A percentile compares a stretch with the other conserved stretches of the same genome.
phyloP scores from a whole-genome alignment of 2,888 invertebrate species.

The Acanthococcus lagerstroemiae region DNA sequence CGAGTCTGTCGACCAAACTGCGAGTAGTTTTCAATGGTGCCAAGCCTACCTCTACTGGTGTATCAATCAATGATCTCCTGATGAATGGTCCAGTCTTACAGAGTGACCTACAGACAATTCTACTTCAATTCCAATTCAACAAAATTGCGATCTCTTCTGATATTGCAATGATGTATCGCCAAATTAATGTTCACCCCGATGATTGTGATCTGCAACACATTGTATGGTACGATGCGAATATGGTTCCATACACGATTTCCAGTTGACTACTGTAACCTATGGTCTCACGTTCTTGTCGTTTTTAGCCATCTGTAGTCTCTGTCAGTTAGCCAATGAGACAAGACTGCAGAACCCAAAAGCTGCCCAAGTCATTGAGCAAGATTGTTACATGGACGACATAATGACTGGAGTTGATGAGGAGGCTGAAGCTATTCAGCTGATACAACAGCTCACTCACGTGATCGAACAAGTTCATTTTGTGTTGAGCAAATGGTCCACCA shows the following conservation, averaged over 20 bases:
- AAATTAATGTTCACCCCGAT: conserved; percentile 36
- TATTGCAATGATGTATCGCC: conserved; percentile 41
- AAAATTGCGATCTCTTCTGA: conserved; percentile 39
- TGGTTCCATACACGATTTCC: conserved; percentile 11
- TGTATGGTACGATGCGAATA: conserved; percentile 37
- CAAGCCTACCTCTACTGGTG: conserved; percentile 33
- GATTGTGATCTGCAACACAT: conserved; percentile 40
- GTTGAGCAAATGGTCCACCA: too few relatives aligned
- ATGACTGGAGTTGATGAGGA: conserved; percentile 34
- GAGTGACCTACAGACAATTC: conserved; percentile 38
- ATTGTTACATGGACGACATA: conserved; percentile 40
- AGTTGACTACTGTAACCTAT: conserved; percentile 40
- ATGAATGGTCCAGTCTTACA: conserved; percentile 39
- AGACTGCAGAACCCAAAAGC: conserved; percentile 26
- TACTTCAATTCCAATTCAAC: conserved; percentile 38
- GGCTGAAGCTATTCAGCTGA: conserved; percentile 31
- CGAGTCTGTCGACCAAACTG: conserved; percentile 35
- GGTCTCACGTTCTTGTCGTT: too few relatives aligned
- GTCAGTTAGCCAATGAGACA: conserved; percentile 36
- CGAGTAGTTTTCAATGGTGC: conserved; percentile 37
- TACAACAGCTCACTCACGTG: too few relatives aligned
- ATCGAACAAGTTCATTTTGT: too few relatives aligned
- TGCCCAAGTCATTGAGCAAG: conserved; percentile 32
- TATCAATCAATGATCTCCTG: conserved; percentile 40
- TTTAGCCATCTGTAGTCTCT: conserved; percentile 37